Conservation (phyloP, 2,888 invertebrate genomes). For the Dorcus parallelipipedus region DNA sequence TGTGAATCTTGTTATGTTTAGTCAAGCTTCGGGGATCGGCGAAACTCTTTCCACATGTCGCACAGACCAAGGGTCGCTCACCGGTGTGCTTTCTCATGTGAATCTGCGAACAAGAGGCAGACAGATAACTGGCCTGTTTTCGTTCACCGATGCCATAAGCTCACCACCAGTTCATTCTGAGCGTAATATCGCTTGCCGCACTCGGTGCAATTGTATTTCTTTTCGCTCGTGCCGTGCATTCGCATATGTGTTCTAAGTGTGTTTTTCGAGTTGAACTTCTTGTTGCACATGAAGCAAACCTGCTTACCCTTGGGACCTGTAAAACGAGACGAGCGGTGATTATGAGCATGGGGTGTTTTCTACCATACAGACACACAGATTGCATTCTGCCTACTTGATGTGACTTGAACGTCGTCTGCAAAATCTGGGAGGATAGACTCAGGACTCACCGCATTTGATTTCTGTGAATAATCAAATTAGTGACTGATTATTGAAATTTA, state of each 20-base stretch:
- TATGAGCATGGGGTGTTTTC: too few relatives aligned
- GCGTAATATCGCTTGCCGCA: constrained; percentile 34
- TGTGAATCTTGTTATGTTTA: constrained; percentile 35
- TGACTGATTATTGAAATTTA: too few relatives aligned
- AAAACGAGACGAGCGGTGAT: too few relatives aligned
- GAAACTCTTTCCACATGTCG: constrained; percentile 31
- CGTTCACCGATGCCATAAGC: neutral
- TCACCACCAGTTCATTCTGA: constrained; percentile 31
- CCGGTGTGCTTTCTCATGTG: constrained; percentile 35
- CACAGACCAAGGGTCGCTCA: constrained; percentile 30
- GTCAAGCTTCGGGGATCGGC: constrained; percentile 32
- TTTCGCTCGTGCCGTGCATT: constrained; percentile 26
- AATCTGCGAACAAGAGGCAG: constrained; percentile 22
- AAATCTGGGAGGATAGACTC: too few relatives aligned
- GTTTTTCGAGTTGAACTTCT: constrained; percentile 23
- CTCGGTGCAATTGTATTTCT: constrained; percentile 26
- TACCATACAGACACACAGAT: too few relatives aligned
- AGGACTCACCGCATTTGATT: too few relatives aligned
- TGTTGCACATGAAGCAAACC: constrained; percentile 21
- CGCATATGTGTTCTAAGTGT: constrained; percentile 26
- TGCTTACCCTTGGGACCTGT: neutral
- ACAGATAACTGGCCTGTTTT: too few relatives aligned
- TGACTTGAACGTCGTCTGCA: too few relatives aligned
- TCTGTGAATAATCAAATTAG: too few relatives aligned
- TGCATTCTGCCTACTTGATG: too few relatives aligned